Percentiles rank a stretch among this genome's conserved stretches.
Evolutionary conservation across 2,797 vertebrate genomes (phyloP).

Genomic region (Parambassis ranga): DNA sequence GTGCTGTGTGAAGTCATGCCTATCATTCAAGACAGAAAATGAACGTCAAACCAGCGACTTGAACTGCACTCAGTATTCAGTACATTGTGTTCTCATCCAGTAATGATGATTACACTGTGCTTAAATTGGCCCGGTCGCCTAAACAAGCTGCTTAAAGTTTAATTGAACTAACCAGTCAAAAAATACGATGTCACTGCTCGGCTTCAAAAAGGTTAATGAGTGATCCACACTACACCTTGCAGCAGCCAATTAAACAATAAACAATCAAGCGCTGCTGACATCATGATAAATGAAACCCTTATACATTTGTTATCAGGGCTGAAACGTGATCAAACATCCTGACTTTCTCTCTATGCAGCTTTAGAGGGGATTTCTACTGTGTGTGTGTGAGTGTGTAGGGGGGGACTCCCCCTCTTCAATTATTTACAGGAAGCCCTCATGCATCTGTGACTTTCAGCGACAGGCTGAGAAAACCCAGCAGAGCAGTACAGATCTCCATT

Average conservation of each 20-base stretch:
- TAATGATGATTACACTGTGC: neutral
- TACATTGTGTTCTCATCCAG: neutral
- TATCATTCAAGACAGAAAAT: neutral
- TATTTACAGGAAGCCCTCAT: conserved; percentile 73
- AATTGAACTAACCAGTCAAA: neutral
- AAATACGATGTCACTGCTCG: too few relatives aligned
- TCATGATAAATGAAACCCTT: conserved; percentile 25
- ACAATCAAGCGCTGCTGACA: conserved; percentile 21
- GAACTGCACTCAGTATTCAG: neutral
- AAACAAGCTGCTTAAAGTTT: neutral
- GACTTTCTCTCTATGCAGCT: conserved; percentile 33
- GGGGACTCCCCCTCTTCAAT: conserved; percentile 72
- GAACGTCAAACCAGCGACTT: neutral
- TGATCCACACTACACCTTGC: neutral
- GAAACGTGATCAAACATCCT: conserved; percentile 50
- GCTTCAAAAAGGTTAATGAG: too few relatives aligned
- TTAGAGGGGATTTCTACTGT: conserved; percentile 53
- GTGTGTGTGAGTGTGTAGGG: conserved; percentile 34
- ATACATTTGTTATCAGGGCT: conserved; percentile 32
- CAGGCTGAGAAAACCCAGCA: conserved; percentile 61
- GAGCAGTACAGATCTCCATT: conserved; percentile 58
- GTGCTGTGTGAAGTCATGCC: neutral
- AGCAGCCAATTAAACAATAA: conserved; percentile 50
- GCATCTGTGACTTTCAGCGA: conserved; percentile 64
- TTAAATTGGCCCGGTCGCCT: neutral